Evolutionary conservation across 1,140 invertebrate genomes (phyloP).

Genomic region (Ips typographus): DNA sequence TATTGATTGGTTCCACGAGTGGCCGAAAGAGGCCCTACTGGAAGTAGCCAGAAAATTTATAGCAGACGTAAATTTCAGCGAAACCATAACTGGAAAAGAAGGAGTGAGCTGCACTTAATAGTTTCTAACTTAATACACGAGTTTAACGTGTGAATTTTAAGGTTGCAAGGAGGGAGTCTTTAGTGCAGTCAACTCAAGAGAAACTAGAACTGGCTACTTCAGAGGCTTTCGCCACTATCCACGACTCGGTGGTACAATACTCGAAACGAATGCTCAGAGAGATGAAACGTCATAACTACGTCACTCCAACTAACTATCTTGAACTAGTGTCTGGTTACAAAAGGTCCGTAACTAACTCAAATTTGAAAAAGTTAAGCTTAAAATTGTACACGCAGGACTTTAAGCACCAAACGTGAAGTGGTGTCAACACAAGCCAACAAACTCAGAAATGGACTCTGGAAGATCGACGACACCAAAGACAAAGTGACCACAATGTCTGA

Average conservation of each 20-base stretch:
- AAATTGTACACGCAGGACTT: constrained; percentile 58
- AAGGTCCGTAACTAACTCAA: constrained; percentile 56
- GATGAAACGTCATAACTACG: constrained; percentile 80
- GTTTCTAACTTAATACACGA: neutral
- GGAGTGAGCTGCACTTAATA: constrained; percentile 40
- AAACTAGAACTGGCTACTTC: constrained; percentile 63
- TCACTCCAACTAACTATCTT: constrained; percentile 82
- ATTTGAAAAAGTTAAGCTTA: neutral
- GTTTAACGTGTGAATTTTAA: constrained; percentile 12
- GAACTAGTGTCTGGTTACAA: constrained; percentile 82
- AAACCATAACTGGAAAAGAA: constrained; percentile 63
- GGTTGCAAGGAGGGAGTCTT: constrained; percentile 39
- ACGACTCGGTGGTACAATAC: constrained; percentile 70
- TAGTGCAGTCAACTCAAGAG: constrained; percentile 61
- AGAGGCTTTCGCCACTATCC: constrained; percentile 74
- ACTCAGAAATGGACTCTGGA: constrained; percentile 71
- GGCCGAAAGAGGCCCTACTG: constrained; percentile 81
- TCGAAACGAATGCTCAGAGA: constrained; percentile 71
- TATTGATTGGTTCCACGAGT: constrained; percentile 86
- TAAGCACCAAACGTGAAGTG: constrained; percentile 69
- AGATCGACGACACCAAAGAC: constrained; percentile 74
- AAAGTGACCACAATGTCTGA: constrained; percentile 78
- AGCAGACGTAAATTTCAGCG: constrained; percentile 64
- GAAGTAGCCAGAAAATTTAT: constrained; percentile 78
- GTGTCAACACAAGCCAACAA: constrained; percentile 72